These are phyloP conservation scores for Pseudococcus viburni DNA, from an alignment of 2,888 invertebrate species.

Conservation along the genomic window DNA sequence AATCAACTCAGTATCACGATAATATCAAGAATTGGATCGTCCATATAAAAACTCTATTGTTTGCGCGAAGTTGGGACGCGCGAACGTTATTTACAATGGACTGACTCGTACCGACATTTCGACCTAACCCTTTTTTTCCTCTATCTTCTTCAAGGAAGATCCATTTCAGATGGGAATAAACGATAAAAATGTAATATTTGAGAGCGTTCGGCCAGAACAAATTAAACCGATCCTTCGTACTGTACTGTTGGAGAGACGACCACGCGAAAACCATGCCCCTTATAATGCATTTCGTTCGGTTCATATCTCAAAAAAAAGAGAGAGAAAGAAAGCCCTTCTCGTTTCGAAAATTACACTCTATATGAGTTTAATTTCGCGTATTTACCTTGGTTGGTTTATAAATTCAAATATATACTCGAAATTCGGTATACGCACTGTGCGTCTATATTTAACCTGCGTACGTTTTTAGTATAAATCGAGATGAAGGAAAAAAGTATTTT, in stretches of 20 bases:
- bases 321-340: not conserved
- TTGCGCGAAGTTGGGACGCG: slow-evolving; percentile 14
- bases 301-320: not conserved
- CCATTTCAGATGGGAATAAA: slow-evolving; percentile 44
- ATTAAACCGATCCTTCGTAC: slow-evolving; percentile 1
- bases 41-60: slow-evolving; percentile 31
- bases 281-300: not conserved
- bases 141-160: slow-evolving; percentile 35
- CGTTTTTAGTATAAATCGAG: not conserved
- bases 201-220: slow-evolving; percentile 36
- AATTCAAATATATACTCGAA: too few species aligned
- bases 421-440: too few species aligned
- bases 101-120: not conserved
- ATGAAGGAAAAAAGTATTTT: not conserved
- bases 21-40: slow-evolving; percentile 39
- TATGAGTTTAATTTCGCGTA: not conserved
- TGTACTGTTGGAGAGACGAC: not conserved
- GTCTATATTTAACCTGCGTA: too few species aligned
- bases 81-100: slow-evolving; percentile 30
- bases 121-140: not conserved
- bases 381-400: not conserved
- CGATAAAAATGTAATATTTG: slow-evolving; percentile 50
- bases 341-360: not conserved
- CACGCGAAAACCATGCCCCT: not conserved
- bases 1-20: slow-evolving; percentile 20